A percentile compares a stretch with the other conserved stretches of the same genome.
These are phyloP conservation scores for Chelonia mydas DNA, from an alignment of 2,797 vertebrate species.

Conservation along the genomic window DNA sequence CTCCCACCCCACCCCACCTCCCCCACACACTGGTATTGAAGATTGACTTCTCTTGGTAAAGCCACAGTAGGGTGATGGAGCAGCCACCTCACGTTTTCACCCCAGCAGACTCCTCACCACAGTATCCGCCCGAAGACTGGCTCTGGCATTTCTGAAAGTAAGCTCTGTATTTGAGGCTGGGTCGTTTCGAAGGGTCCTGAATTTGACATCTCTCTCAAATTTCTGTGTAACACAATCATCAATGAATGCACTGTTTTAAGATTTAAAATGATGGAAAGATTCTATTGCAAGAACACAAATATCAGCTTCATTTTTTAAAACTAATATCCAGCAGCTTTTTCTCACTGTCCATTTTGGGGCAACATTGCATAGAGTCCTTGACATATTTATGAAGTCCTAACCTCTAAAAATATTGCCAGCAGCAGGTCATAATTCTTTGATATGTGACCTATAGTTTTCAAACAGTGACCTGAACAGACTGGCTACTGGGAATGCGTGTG, in stretches of 20 bases:
- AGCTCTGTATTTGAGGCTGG: not conserved
- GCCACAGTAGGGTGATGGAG: not conserved
- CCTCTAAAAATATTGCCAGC: constrained; percentile 68
- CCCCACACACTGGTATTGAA: not conserved
- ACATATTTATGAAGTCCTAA: constrained; percentile 76
- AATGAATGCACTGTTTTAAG: rapidly evolving
- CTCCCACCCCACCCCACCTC: not conserved
- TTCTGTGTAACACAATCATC: rapidly evolving
- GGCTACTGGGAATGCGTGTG: constrained; percentile 67
- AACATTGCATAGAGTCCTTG: constrained; percentile 18
- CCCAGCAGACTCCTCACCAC: not conserved
- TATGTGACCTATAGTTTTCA: constrained; percentile 68
- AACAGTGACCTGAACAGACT: constrained; percentile 72
- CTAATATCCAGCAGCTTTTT: constrained; percentile 20
- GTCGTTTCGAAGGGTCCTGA: not conserved
- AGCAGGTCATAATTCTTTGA: constrained; percentile 72
- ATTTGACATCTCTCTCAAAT: not conserved
- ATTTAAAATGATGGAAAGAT: constrained; percentile 14
- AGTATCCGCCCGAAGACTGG: not conserved
- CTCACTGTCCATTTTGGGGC: constrained; percentile 15
- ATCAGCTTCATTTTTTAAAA: constrained; percentile 31
- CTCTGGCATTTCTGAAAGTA: not conserved
- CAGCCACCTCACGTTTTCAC: not conserved
- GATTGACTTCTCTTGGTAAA: not conserved
- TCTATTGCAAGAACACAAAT: not conserved